Base-by-base conservation (phyloP, 2,113 vertebrate genomes). In the Tachysurus vachellii region DNA sequence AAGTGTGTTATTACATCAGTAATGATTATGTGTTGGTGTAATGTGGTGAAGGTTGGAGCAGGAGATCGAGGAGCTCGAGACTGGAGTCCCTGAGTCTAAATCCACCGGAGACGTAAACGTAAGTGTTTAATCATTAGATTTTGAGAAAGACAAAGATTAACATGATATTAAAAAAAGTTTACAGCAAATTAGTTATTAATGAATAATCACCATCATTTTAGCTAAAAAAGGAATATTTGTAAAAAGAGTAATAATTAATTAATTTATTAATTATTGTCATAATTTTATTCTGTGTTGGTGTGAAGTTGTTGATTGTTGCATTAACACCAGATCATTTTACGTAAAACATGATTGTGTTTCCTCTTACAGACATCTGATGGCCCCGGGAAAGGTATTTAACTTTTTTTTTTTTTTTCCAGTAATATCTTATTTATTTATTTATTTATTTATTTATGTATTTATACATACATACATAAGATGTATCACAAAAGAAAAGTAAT, bases 1-100 rank as follows among this genome's bases (percentile, higher is more conserved):
- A 23, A 28, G 9, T 47, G 23, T 19, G 36, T 76, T n/a, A 12
- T 73, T 5, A n/a, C 11, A 14, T 50, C 44, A 50, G 21, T 47
- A 26, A 50, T 9, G 1, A 1, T 28, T 31, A 6, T 42, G 68
- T 71, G n/a, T 23, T 2, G 23, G 21, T 50, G 14, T 5, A 23
- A 19, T 31, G 53, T 36, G 26, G 13, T 77, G 42, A 92, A 99
- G 97, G 94, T 93, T 99, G 90, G 97, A 98, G 93, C 95, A 95
- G 91, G 97, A 98, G 91, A 95, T 99, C 11, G 97, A 98, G 85
- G 93, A 90, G 0, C 94, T 99, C 91, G 98, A 99, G 93, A 97
- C 93, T 0, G 91, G 95, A 0, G 91, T 91, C 14, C 92, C 94
- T 85, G 89, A 89, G 53, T 91, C 91, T 84, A 94, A 93, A 85